phyloP scores from a whole-genome alignment of 2,888 invertebrate species.

The Leptopterna dolabrata region DNA sequence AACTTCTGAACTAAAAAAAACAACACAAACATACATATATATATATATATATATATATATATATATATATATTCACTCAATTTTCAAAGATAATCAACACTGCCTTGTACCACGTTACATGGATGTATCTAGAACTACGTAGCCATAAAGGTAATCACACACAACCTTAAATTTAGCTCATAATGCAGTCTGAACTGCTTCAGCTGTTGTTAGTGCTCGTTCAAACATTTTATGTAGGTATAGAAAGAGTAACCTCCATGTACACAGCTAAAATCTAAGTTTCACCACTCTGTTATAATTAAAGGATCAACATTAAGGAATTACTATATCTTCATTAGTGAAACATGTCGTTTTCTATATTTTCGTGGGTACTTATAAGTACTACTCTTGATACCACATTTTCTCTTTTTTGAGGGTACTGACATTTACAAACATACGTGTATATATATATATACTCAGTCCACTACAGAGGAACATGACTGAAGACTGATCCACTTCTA shows the following conservation, averaged over 20 bases:
- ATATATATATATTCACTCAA: slow-evolving; percentile 16
- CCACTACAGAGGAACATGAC: neutral
- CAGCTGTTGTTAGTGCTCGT: neutral
- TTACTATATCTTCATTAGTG: slow-evolving; percentile 40
- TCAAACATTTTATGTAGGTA: neutral
- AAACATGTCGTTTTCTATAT: slow-evolving; percentile 14
- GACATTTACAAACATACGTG: neutral
- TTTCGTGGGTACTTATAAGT: neutral
- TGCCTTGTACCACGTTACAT: slow-evolving; percentile 40
- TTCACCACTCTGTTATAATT: slow-evolving; percentile 29
- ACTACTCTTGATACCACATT: slow-evolving; percentile 14
- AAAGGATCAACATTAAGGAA: slow-evolving; percentile 19
- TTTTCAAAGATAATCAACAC: slow-evolving; percentile 45
- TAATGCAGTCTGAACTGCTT: neutral
- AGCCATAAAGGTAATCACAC: slow-evolving; percentile 22
- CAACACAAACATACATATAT: neutral
- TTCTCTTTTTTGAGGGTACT: neutral
- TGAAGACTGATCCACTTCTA: neutral
- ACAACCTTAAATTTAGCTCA: slow-evolving; percentile 6
- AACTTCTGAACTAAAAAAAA: neutral
- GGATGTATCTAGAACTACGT: slow-evolving; percentile 25
- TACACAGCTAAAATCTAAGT: slow-evolving; percentile 35
- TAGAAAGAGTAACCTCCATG: slow-evolving; percentile 11
- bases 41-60: slow-evolving; percentile 5
- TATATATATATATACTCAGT: neutral